These are phyloP conservation scores for Pseudococcus viburni DNA, from an alignment of 2,888 invertebrate genomes.

Conservation along the genomic window DNA sequence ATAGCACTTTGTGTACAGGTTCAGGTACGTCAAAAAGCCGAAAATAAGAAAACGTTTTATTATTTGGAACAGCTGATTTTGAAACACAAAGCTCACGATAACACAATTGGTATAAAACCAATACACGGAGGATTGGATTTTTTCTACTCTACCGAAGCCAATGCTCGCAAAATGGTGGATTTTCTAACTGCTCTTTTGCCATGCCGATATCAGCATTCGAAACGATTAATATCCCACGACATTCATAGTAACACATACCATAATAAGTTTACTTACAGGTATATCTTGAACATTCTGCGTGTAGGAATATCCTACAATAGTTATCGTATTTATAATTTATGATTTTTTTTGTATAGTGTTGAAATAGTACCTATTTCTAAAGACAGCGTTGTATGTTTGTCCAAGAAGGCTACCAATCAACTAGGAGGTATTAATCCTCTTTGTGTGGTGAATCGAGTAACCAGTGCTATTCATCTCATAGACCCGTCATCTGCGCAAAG, in stretches of 20 bases:
- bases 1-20: slow-evolving; percentile 70
- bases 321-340: slow-evolving; percentile 38
- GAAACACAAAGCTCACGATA: slow-evolving; percentile 93
- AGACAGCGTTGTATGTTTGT: slow-evolving; percentile 91
- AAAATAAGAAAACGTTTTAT: slow-evolving; percentile 97
- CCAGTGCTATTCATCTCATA: slow-evolving; percentile 91
- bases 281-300: slow-evolving; percentile 60
- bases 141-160: slow-evolving; percentile 89
- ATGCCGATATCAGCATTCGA: slow-evolving; percentile 88
- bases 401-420: slow-evolving; percentile 87
- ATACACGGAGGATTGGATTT: slow-evolving; percentile 94
- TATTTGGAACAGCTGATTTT: slow-evolving; percentile 97
- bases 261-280: slow-evolving; percentile 90
- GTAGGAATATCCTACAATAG: background rate
- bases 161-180: slow-evolving; percentile 95
- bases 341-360: slow-evolving; percentile 78
- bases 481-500: slow-evolving; percentile 90
- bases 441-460: slow-evolving; percentile 90
- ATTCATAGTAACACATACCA: slow-evolving; percentile 96
- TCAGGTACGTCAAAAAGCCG: slow-evolving; percentile 88
- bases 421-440: slow-evolving; percentile 90
- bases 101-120: slow-evolving; percentile 90
- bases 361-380: slow-evolving; percentile 98
- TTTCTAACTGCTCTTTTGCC: slow-evolving; percentile 92
- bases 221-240: slow-evolving; percentile 97